phyloP scores from a whole-genome alignment of 2,888 invertebrate genomes.

The Tinea trinotella region DNA sequence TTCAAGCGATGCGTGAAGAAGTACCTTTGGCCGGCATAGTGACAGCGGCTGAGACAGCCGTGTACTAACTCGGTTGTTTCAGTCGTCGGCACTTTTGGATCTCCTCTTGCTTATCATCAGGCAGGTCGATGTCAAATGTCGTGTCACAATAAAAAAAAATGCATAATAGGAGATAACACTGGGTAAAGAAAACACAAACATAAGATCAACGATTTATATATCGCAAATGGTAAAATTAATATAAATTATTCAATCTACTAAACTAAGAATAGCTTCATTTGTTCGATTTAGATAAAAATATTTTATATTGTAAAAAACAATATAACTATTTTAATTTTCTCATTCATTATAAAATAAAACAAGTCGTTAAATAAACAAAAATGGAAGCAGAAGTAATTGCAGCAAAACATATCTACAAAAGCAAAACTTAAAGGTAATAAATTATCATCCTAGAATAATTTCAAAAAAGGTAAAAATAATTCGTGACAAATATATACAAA shows the following conservation, averaged over 20 bases:
- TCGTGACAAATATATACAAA: constrained; percentile 19
- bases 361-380: constrained; percentile 7
- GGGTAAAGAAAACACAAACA: constrained; percentile 28
- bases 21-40: no score
- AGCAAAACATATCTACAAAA: constrained; percentile 11
- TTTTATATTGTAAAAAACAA: not conserved
- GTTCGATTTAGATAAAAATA: constrained; percentile 12
- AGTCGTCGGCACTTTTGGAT: no score
- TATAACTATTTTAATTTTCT: not conserved
- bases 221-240: constrained; percentile 7
- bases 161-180: no score
- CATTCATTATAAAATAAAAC: not conserved
- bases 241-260: not conserved
- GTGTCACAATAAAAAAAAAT: no score
- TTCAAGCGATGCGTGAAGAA: no score
- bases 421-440: constrained; percentile 7
- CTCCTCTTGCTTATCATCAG: no score
- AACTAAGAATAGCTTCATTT: constrained; percentile 10
- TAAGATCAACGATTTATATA: constrained; percentile 57
- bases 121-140: no score
- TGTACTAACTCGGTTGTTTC: no score
- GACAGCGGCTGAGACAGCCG: no score
- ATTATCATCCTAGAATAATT: constrained; percentile 11
- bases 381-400: constrained; percentile 10
- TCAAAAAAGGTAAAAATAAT: constrained; percentile 17